These are phyloP conservation scores for Biston stratarius DNA, from an alignment of 2,888 invertebrate species.

Conservation along the genomic window DNA sequence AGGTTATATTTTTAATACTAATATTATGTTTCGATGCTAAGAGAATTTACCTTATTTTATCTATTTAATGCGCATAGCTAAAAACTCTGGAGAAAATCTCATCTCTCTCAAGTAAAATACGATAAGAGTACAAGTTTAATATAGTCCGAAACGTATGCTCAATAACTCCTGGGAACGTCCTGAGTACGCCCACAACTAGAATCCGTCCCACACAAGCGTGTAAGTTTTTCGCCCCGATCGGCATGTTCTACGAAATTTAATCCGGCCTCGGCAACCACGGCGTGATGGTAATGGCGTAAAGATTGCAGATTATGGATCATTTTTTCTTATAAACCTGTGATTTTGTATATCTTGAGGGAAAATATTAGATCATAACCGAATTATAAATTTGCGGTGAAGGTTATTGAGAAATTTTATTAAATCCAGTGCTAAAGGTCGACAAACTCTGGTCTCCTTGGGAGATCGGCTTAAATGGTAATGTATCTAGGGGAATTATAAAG, in stretches of 20 bases:
- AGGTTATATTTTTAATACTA: too few relatives aligned
- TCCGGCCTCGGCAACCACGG: constrained; percentile 37
- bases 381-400: neutral
- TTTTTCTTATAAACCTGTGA: constrained; percentile 26
- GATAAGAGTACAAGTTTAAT: neutral
- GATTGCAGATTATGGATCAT: constrained; percentile 39
- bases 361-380: neutral
- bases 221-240: constrained; percentile 49
- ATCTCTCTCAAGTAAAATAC: neutral
- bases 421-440: too few relatives aligned
- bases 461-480: too few relatives aligned
- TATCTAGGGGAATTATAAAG: too few relatives aligned
- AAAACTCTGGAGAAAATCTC: too few relatives aligned
- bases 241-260: constrained; percentile 52
- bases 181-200: constrained; percentile 27
- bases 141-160: too few relatives aligned
- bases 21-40: too few relatives aligned
- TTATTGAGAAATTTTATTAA: too few relatives aligned
- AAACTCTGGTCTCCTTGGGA: too few relatives aligned
- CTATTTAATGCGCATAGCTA: too few relatives aligned
- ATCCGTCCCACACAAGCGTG: constrained; percentile 37
- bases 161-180: neutral
- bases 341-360: constrained; percentile 24
- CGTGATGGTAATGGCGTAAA: constrained; percentile 41
- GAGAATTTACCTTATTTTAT: too few relatives aligned